Percentiles rank a stretch among this genome's conserved stretches.
These are phyloP conservation scores for Phortica okadai DNA, from an alignment of 2,888 invertebrate species.

Conservation along the genomic window DNA sequence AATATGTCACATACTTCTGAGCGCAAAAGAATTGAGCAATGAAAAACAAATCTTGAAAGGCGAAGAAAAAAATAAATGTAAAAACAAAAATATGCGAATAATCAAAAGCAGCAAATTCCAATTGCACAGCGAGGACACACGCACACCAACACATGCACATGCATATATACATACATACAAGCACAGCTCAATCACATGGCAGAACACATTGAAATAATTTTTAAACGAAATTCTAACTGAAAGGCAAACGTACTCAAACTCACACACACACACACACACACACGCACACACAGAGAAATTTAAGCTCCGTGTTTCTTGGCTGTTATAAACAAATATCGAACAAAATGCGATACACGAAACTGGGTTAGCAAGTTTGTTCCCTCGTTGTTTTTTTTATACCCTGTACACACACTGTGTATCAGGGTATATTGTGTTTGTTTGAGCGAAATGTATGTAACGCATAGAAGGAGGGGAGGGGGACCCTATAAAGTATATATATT, in stretches of 20 bases:
- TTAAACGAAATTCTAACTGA: no score
- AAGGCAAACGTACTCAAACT: no score
- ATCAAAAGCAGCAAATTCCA: constrained; percentile 22
- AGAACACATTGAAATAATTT: no score
- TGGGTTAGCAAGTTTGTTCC: constrained; percentile 1
- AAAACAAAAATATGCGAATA: constrained; percentile 14
- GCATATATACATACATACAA: neutral
- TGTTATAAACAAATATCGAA: constrained; percentile 23
- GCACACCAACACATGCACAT: neutral
- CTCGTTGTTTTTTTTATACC: constrained; percentile 16
- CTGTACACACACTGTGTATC: no score
- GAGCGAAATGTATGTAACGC: no score
- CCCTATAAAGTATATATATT: no score
- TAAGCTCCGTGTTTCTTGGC: neutral
- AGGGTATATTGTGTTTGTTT: no score
- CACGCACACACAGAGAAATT: neutral
- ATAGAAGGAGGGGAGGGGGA: no score
- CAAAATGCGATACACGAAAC: constrained; percentile 14
- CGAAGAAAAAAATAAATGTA: constrained; percentile 28
- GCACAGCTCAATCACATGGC: neutral
- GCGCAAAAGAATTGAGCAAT: neutral
- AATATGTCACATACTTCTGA: neutral
- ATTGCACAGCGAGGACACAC: constrained; percentile 9
- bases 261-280: neutral
- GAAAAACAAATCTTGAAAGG: constrained; percentile 45